Conservation (phyloP, 1,140 invertebrate genomes). For the Drosophila kohkoa region DNA sequence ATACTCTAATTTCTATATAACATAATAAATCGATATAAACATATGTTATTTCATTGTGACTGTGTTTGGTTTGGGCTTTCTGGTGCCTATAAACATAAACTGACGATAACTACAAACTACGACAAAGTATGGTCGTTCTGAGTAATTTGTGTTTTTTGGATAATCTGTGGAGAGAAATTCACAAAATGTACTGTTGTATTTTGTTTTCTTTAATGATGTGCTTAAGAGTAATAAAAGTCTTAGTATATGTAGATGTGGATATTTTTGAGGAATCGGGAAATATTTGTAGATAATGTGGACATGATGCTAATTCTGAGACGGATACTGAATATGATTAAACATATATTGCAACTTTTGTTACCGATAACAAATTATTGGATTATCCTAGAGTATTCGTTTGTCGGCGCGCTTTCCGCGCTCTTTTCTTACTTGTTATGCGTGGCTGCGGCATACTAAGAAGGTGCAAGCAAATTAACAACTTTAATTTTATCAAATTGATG, state of each 20-base stretch:
- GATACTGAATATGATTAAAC: slow-evolving; percentile 61
- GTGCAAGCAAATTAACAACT: slow-evolving; percentile 85
- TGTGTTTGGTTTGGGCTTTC: slow-evolving; percentile 9
- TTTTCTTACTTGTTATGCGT: slow-evolving; percentile 77
- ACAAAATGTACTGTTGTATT: slow-evolving; percentile 10
- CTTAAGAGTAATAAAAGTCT: slow-evolving; percentile 10
- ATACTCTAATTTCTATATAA: slow-evolving; percentile 60
- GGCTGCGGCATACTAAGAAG: slow-evolving; percentile 85
- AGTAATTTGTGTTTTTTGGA: slow-evolving; percentile 7
- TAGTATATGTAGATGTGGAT: slow-evolving; percentile 5
- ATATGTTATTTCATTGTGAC: slow-evolving; percentile 9
- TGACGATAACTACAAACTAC: slow-evolving; percentile 31
- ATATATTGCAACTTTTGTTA: slow-evolving; percentile 44
- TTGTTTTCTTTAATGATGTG: slow-evolving; percentile 31
- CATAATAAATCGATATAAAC: slow-evolving; percentile 35
- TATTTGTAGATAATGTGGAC: slow-evolving; percentile 65
- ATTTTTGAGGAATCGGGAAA: slow-evolving; percentile 45
- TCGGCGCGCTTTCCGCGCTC: slow-evolving; percentile 45
- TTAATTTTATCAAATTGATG: slow-evolving; percentile 62
- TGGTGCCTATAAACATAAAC: slow-evolving; percentile 5
- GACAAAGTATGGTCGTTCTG: slow-evolving; percentile 13
- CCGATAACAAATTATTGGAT: slow-evolving; percentile 60
- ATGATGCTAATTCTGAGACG: slow-evolving; percentile 64
- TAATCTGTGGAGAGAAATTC: neutral
- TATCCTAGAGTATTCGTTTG: slow-evolving; percentile 45